Conservation (phyloP, 2,797 vertebrate genomes). For the Notolabrus celidotus region DNA sequence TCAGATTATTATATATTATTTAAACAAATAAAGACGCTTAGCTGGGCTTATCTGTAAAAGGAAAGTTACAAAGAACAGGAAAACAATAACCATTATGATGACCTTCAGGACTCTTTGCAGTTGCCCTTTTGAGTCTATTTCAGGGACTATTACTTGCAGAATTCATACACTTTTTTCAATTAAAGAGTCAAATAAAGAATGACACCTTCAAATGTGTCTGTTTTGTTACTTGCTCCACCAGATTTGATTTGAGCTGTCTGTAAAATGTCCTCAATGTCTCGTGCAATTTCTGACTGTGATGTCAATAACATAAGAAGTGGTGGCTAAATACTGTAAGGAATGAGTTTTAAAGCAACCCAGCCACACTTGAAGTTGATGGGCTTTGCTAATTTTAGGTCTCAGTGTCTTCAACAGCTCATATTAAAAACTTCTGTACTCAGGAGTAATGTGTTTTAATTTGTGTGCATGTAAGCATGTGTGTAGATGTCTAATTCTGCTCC, state of each 20-base stretch:
- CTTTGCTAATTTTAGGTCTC: conserved; percentile 28
- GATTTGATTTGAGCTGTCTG: not conserved
- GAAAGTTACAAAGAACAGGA: not conserved
- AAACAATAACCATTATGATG: not conserved
- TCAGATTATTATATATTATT: not conserved
- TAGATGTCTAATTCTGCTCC: conserved; percentile 45
- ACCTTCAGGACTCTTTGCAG: not conserved
- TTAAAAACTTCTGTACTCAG: conserved; percentile 40
- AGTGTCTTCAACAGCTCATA: conserved; percentile 19
- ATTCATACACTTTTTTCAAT: not conserved
- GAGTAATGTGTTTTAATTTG: conserved; percentile 39
- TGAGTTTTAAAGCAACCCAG: conserved; percentile 11
- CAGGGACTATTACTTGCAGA: not conserved
- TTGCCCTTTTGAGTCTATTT: not conserved
- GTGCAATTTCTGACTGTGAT: not conserved
- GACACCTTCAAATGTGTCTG: not conserved
- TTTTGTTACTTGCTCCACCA: not conserved
- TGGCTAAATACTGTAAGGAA: not conserved
- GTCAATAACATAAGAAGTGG: not conserved
- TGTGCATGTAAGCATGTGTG: conserved; percentile 18
- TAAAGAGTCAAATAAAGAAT: not conserved
- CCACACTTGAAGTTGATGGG: conserved; percentile 1
- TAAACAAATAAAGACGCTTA: not conserved
- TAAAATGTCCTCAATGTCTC: conserved; percentile 11
- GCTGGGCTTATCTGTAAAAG: not conserved